Conservation (phyloP, 2,888 invertebrate species). For the Stenotaenia linearis region DNA sequence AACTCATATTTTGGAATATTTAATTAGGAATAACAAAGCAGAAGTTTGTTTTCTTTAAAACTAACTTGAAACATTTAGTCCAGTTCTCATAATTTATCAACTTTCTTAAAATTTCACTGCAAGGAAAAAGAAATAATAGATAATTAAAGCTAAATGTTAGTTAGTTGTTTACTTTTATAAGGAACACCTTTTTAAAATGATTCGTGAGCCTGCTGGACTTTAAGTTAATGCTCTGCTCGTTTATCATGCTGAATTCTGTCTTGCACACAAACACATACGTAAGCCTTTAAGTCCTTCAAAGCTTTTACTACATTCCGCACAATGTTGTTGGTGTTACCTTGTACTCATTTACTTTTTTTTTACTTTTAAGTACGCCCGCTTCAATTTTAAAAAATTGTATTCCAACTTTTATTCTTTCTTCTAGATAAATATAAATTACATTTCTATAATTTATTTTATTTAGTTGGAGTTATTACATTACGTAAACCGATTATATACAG, state of each 20-base stretch:
- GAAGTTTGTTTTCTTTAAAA: too few relatives aligned
- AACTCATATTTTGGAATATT: too few relatives aligned
- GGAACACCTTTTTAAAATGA: background rate
- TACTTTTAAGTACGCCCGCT: too few relatives aligned
- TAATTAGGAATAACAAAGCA: too few relatives aligned
- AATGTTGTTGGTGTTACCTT: background rate
- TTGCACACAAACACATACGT: background rate
- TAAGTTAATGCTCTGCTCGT: slow-evolving; percentile 4
- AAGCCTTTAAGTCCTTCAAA: background rate
- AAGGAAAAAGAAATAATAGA: background rate
- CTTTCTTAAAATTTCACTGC: background rate
- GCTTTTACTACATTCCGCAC: background rate
- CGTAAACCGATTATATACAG: too few relatives aligned
- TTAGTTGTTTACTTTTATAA: background rate
- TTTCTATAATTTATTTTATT: too few relatives aligned
- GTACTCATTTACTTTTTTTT: background rate
- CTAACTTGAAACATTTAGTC: too few relatives aligned
- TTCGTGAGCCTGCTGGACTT: background rate
- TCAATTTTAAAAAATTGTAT: too few relatives aligned
- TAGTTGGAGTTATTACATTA: too few relatives aligned
- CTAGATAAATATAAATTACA: too few relatives aligned
- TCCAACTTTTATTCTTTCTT: too few relatives aligned
- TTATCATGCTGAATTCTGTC: background rate
- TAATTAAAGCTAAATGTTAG: background rate
- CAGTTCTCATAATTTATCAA: background rate